Conservation (phyloP, 2,113 vertebrate genomes). For the Glaucomys volans region DNA sequence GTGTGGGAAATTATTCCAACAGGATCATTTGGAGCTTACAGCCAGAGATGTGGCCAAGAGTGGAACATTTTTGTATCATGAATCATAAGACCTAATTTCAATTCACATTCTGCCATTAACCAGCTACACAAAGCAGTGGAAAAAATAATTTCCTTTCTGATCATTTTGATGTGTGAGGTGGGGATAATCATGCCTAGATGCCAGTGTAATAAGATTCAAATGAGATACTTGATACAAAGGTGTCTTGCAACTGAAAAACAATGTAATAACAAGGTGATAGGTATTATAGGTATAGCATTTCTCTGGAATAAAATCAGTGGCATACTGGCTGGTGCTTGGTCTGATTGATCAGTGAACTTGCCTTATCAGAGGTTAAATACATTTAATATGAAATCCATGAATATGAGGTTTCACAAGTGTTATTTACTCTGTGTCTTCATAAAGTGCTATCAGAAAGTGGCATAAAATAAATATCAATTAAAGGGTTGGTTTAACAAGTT, state of each 20-base stretch:
- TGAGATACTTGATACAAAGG: slow-evolving; percentile 39
- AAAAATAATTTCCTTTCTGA: slow-evolving; percentile 59
- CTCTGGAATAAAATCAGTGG: neutral
- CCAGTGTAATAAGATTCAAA: slow-evolving; percentile 49
- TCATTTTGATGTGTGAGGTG: slow-evolving; percentile 63
- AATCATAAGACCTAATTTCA: slow-evolving; percentile 47
- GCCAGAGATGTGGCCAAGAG: neutral
- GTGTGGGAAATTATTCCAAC: neutral
- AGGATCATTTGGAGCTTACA: slow-evolving; percentile 22
- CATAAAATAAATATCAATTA: neutral
- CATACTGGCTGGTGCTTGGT: neutral
- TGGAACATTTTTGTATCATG: neutral
- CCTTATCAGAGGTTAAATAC: too few species aligned
- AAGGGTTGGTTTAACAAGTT: neutral
- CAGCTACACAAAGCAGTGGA: neutral
- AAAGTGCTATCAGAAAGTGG: neutral
- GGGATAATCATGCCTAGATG: slow-evolving; percentile 21
- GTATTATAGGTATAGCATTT: neutral
- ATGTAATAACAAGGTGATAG: neutral
- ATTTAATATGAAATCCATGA: neutral
- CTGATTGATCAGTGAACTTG: neutral
- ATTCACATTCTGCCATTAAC: slow-evolving; percentile 42
- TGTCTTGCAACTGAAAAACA: neutral
- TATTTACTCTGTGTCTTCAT: neutral
- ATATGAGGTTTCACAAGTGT: neutral